A percentile compares a stretch with the other conserved stretches of the same genome.
Evolutionary conservation across 2,113 vertebrate species (phyloP).

Genomic region (Hippocampus barbouri): DNA sequence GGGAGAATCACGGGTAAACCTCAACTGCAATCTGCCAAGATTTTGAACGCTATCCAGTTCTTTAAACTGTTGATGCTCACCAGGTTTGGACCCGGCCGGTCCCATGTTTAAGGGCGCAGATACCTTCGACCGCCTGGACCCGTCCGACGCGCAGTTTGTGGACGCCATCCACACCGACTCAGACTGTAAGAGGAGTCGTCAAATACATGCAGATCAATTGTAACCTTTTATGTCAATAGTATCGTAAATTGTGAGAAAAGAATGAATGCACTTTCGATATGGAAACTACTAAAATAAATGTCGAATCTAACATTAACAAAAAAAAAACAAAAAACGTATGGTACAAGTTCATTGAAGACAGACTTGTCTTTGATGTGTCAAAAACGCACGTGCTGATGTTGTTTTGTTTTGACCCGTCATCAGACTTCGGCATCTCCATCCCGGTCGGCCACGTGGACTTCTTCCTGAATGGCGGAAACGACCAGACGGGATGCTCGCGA

Average conservation of each 20-base stretch:
- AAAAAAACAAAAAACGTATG: too few species aligned
- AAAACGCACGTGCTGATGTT: conserved; percentile 4
- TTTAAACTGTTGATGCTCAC: not conserved
- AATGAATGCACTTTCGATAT: too few species aligned
- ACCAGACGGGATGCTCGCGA: conserved; percentile 84
- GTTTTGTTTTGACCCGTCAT: conserved; percentile 14
- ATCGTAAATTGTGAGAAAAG: too few species aligned
- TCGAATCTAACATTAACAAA: too few species aligned
- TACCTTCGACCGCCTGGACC: conserved; percentile 82
- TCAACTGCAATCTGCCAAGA: too few species aligned
- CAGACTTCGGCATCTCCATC: conserved; percentile 93
- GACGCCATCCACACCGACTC: conserved; percentile 93
- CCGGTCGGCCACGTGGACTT: conserved; percentile 93
- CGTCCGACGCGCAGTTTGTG: conserved; percentile 87
- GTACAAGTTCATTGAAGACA: too few species aligned
- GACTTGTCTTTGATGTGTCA: too few species aligned
- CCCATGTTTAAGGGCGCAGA: conserved; percentile 85
- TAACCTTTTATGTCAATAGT: not conserved
- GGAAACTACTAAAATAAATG: too few species aligned
- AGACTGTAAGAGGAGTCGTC: conserved; percentile 80
- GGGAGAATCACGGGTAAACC: conserved; percentile 89
- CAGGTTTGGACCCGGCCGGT: conserved; percentile 90
- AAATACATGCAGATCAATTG: not conserved
- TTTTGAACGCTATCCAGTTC: not conserved
- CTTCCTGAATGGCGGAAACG: conserved; percentile 89